Conservation (phyloP, 1,140 invertebrate species). For the Drosophila melanogaster region Release_6_plus_ISO1_MT NT_033777.3:15835001-15835500, state of each 20-base stretch:
- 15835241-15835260: conserved; percentile 97
- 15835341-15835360: conserved; percentile 99
- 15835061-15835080: conserved; percentile 99
- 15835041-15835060: conserved; percentile 99
- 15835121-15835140: too few species aligned
- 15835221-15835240: conserved; percentile 99
- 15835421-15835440: conserved; percentile 95
- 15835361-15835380: conserved; percentile 94
- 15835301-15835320: conserved; percentile 96
- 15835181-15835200: conserved; percentile 88
- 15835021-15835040: conserved; percentile 99
- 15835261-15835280: conserved; percentile 95
- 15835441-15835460: conserved; percentile 97
- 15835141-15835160: too few species aligned
- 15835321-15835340: conserved; percentile 98
- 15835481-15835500: conserved; percentile 99
- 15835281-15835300: conserved; percentile 98
- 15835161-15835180: too few species aligned
- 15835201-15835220: conserved; percentile 97
- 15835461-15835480: conserved; percentile 95
- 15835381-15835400: conserved; percentile 94
- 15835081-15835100: conserved; percentile 90
- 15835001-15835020: conserved; percentile 88
- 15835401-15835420: conserved; percentile 97
- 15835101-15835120: neutral